phyloP scores from a whole-genome alignment of 2,797 vertebrate species.

The Melanotaenia trifasciata region DNA sequence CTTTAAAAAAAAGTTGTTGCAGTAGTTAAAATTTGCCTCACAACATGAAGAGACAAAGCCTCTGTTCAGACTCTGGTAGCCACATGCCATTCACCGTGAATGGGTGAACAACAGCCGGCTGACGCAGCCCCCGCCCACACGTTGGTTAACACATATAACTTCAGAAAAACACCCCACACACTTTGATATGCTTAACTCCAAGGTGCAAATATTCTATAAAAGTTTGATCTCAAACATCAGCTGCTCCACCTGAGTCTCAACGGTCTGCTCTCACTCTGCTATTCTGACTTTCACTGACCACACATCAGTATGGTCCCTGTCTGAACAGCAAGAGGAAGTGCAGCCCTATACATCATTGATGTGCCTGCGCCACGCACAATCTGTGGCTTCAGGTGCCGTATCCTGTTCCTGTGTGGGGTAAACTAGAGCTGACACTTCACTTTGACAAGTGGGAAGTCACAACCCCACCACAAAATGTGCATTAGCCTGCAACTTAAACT shows the following conservation, averaged over 20 bases:
- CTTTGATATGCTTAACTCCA: neutral
- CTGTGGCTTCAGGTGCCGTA: conserved; percentile 78
- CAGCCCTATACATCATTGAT: conserved; percentile 68
- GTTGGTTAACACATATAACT: conserved; percentile 3
- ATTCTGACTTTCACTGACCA: conserved; percentile 48
- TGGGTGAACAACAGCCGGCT: conserved; percentile 56
- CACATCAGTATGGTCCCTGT: conserved; percentile 36
- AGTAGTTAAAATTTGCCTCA: neutral
- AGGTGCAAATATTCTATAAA: conserved; percentile 18
- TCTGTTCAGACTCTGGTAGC: conserved; percentile 16
- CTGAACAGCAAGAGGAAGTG: conserved; percentile 66
- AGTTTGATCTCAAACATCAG: neutral
- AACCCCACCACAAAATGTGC: conserved; percentile 16
- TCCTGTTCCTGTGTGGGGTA: conserved; percentile 78
- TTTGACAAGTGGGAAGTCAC: conserved; percentile 27
- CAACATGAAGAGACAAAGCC: neutral
- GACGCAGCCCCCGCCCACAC: conserved; percentile 54
- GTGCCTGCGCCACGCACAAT: conserved; percentile 68
- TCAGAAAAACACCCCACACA: conserved; percentile 15
- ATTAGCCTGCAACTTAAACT: conserved; percentile 1
- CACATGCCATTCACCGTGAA: conserved; percentile 40
- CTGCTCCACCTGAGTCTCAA: no score
- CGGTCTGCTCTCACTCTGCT: neutral
- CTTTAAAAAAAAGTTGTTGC: neutral
- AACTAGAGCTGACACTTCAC: conserved; percentile 59